phyloP scores from a whole-genome alignment of 2,888 invertebrate species.

The Schizaphis graminum region DNA sequence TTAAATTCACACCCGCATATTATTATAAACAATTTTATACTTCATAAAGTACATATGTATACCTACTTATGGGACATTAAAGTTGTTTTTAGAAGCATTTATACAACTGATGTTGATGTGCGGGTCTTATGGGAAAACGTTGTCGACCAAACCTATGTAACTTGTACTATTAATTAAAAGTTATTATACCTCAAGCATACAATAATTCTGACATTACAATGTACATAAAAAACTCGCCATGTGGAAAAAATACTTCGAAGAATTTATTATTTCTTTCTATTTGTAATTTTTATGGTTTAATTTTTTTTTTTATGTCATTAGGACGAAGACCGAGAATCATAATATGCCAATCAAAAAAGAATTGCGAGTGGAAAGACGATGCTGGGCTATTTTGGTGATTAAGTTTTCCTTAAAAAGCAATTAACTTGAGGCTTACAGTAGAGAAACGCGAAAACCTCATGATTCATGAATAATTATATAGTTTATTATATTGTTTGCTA shows the following conservation, averaged over 20 bases:
- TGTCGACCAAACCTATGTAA: not conserved
- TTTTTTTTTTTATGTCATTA: slow-evolving; percentile 53
- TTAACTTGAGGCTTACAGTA: slow-evolving; percentile 48
- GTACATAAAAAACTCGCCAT: not conserved
- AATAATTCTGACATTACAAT: not conserved
- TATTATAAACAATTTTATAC: not conserved
- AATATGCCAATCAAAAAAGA: slow-evolving; percentile 56
- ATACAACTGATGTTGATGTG: not conserved
- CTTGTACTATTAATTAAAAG: slow-evolving; percentile 35
- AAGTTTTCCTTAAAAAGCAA: slow-evolving; percentile 61
- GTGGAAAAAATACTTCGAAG: not conserved
- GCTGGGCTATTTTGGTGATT: slow-evolving; percentile 48
- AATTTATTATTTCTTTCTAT: slow-evolving; percentile 7
- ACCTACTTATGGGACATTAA: not conserved
- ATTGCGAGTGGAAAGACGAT: not conserved
- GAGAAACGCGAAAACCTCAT: slow-evolving; percentile 14
- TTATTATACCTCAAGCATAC: slow-evolving; percentile 21
- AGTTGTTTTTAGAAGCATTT: not conserved
- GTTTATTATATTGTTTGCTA: slow-evolving; percentile 43
- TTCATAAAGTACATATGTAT: slow-evolving; percentile 3
- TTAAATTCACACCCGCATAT: not conserved
- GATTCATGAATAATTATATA: slow-evolving; percentile 57
- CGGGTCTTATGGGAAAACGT: not conserved
- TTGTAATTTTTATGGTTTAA: not conserved
- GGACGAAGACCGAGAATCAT: slow-evolving; percentile 17